Evolutionary conservation across 2,888 invertebrate species (phyloP).

Genomic region (Exephanes ischioxanthus): DNA sequence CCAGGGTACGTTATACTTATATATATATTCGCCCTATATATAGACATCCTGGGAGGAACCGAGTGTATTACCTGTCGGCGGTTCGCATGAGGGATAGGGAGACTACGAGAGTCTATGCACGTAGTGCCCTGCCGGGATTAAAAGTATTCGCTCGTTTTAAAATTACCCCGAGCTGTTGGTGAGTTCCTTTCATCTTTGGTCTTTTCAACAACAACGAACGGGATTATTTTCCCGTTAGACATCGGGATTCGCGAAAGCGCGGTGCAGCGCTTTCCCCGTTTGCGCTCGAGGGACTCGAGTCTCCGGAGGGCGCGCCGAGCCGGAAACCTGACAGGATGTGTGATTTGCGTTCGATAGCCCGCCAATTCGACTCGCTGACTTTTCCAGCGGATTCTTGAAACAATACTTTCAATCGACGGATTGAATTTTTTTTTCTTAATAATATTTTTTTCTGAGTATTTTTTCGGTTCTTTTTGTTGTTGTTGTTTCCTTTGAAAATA

Average conservation of each 20-base stretch:
- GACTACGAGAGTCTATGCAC: slow-evolving; percentile 5
- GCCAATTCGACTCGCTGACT: background rate
- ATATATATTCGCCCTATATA: background rate
- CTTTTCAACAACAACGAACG: background rate
- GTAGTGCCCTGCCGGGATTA: slow-evolving; percentile 1
- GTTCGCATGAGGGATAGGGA: background rate
- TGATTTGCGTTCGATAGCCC: background rate
- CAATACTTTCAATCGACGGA: background rate
- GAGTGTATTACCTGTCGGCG: slow-evolving; percentile 6
- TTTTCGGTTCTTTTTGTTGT: background rate
- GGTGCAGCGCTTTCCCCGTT: background rate
- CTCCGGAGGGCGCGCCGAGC: background rate
- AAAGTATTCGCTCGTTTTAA: slow-evolving; percentile 7
- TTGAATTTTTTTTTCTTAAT: background rate
- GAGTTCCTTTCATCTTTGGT: background rate
- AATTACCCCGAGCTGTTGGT: background rate
- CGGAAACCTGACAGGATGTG: background rate
- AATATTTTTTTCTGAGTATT: background rate
- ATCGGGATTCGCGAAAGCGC: background rate
- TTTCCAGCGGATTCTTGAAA: background rate
- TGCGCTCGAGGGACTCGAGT: background rate
- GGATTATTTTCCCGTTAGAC: background rate
- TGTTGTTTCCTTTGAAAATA: background rate
- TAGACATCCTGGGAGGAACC: background rate
- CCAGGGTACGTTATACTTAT: slow-evolving; percentile 1